Evolutionary conservation across 2,888 invertebrate genomes (phyloP), one percentile per base, ranked within the genome.

Genomic region (Trichogramma dendrolimi): DNA sequence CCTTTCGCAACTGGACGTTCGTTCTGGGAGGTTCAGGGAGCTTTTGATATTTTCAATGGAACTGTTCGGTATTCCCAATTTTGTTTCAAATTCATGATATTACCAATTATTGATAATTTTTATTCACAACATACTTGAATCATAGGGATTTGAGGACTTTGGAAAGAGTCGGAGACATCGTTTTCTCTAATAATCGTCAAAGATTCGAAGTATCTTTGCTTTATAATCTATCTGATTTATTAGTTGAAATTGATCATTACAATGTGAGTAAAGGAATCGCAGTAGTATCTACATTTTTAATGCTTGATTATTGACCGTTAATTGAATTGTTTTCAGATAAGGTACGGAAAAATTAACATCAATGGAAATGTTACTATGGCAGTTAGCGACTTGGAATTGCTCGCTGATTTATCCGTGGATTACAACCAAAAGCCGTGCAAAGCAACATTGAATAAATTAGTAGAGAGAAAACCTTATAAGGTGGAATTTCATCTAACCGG

Each of bases 141-240:
- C 27, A 2, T 50, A 72, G 72, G 14, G 65, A 68, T 54, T 27
- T 72, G 0, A 68, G 64, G n/a, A 69, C 67, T 2, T 8, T 72
- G 4, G 54, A 56, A n/a, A 67, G 71, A 68, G 66, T 57, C 6
- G 58, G 56, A 4, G 58, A 72, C 51, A 66, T 67, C n/a, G 14
- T 61, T 14, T 55, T 72, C 3, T 55, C 55, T 10, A 61, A 67
- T n/a, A 40, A 65, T 1, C 64, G 64, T 5, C 39, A 11, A 8
- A 67, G 62, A 40, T 65, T 69, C 14, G 42, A 61, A 5, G 62
- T 67, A 11, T 58, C 64, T 8, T 62, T 65, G 39, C 67, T 60
- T 4, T 67, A 69, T 52, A 66, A 63, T 38, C 55, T 72, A 27
- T 58, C 61, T 27, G 55, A 49, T n/a, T 62, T 63, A 4, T 40